These are phyloP conservation scores for Lagopus muta DNA, from an alignment of 2,113 vertebrate genomes.

Conservation along the genomic window DNA sequence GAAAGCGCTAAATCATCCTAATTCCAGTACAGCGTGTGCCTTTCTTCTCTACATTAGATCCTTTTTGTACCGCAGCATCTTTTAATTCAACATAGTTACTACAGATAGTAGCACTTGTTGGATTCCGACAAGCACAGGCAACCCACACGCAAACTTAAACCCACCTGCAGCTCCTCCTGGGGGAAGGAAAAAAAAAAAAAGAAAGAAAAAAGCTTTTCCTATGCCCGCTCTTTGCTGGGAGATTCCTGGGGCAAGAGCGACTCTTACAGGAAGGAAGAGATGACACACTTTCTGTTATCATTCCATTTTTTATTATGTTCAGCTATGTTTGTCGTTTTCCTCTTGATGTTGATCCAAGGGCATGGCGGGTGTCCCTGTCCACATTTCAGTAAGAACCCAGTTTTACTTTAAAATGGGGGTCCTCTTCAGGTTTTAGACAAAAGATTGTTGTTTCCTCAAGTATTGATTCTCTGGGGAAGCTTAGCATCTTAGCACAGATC, in stretches of 20 bases:
- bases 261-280: conserved; percentile 3
- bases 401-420: accelerated
- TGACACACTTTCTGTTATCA: background rate
- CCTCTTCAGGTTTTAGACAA: background rate
- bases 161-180: background rate
- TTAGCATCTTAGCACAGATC: background rate
- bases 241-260: background rate
- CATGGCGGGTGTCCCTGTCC: background rate
- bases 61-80: background rate
- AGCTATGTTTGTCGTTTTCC: background rate
- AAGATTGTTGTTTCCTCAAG: background rate
- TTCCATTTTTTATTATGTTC: background rate
- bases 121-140: background rate
- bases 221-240: background rate
- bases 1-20: background rate
- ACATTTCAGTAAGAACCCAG: background rate
- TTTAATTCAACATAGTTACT: background rate
- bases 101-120: background rate
- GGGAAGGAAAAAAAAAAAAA: background rate
- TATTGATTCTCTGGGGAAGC: background rate
- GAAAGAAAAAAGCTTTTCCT: background rate
- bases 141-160: background rate
- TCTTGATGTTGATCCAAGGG: background rate
- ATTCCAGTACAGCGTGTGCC: background rate
- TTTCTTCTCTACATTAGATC: background rate